These are phyloP conservation scores for Otis tarda DNA, from an alignment of 2,113 vertebrate species.

Conservation along the genomic window DNA sequence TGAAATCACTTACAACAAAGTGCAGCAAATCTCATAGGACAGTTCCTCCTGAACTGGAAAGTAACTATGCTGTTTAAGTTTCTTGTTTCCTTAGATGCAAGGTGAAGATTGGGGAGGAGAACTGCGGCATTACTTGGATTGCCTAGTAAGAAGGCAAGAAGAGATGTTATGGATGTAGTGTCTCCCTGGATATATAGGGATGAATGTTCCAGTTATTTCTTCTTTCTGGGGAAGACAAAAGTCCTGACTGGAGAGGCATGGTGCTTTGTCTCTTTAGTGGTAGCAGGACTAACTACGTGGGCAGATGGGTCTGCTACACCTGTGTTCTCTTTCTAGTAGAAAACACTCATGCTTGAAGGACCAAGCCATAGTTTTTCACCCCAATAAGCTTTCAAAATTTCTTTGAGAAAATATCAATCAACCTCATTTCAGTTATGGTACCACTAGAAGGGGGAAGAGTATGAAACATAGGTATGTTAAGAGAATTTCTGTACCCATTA, in stretches of 20 bases:
- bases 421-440: not conserved
- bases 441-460: slow-evolving; percentile 30
- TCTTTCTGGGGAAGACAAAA: not conserved
- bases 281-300: not conserved
- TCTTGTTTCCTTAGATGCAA: not conserved
- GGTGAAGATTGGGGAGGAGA: not conserved
- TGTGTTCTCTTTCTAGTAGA: not conserved
- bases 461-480: not conserved
- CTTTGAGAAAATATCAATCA: not conserved
- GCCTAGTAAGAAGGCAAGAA: not conserved
- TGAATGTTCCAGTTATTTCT: not conserved
- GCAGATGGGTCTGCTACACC: not conserved
- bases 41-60: not conserved
- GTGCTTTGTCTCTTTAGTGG: not conserved
- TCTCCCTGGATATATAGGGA: not conserved
- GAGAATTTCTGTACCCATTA: not conserved
- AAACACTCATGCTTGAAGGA: not conserved
- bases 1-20: not conserved
- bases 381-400: not conserved
- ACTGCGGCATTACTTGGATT: not conserved
- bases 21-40: not conserved
- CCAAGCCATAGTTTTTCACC: not conserved
- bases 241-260: not conserved
- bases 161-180: not conserved
- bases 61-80: not conserved